Conservation (phyloP, 1,140 invertebrate genomes). For the Hormaphis cornu region DNA sequence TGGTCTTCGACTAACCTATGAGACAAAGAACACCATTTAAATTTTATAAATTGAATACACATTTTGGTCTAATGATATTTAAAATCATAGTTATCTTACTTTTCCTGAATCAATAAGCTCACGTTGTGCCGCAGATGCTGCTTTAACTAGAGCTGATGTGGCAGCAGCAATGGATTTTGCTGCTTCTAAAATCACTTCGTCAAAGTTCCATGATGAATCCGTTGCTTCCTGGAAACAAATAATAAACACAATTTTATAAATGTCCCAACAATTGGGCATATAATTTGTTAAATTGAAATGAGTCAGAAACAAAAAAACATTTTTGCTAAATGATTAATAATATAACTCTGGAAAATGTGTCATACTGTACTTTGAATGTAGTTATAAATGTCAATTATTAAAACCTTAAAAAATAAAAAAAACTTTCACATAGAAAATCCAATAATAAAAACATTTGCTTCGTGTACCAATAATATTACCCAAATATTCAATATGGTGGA, state of each 20-base stretch:
- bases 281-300: too few species aligned
- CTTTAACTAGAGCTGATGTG: slow-evolving; percentile 90
- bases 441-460: too few species aligned
- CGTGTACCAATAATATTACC: too few species aligned
- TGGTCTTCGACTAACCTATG: slow-evolving; percentile 64
- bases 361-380: too few species aligned
- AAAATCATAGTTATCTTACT: slow-evolving; percentile 39
- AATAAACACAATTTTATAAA: slow-evolving; percentile 35
- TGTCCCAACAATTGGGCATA: not conserved
- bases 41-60: not conserved
- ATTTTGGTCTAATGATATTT: not conserved
- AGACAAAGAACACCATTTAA: not conserved
- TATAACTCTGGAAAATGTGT: too few species aligned
- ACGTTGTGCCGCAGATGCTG: slow-evolving; percentile 88
- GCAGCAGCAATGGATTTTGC: slow-evolving; percentile 96
- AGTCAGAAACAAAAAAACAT: too few species aligned
- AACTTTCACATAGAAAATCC: too few species aligned
- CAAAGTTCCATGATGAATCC: slow-evolving; percentile 90
- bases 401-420: too few species aligned
- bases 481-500: not conserved
- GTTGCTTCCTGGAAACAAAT: slow-evolving; percentile 57
- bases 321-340: too few species aligned
- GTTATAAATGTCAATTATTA: too few species aligned
- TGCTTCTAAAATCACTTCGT: slow-evolving; percentile 97
- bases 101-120: slow-evolving; percentile 77